Evolutionary conservation across 1,140 invertebrate genomes (phyloP).

Genomic region (Drosophila arizonae): DNA sequence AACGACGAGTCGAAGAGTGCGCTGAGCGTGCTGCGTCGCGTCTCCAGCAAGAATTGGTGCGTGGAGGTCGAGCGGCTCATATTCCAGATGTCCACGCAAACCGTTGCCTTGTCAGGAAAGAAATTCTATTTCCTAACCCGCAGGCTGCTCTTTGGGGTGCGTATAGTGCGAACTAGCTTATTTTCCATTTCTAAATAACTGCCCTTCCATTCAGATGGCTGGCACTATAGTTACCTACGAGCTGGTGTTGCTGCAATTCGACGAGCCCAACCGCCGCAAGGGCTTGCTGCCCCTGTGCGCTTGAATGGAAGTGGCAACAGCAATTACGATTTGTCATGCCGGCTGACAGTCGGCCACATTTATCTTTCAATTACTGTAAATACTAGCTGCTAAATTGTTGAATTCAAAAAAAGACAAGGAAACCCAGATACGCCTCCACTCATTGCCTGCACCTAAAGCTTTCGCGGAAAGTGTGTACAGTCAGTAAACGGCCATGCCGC

Average conservation of each 20-base stretch:
- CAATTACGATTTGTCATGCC: conserved; percentile 64
- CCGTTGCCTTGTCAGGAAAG: conserved; percentile 85
- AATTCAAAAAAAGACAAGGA: conserved; percentile 22
- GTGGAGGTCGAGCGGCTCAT: conserved; percentile 83
- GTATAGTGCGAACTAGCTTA: conserved; percentile 55
- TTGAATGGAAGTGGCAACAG: conserved; percentile 27
- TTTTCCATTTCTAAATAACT: neutral
- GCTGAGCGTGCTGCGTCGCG: conserved; percentile 84
- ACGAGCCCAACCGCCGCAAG: conserved; percentile 74
- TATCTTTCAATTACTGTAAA: conserved; percentile 57
- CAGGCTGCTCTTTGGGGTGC: conserved; percentile 85
- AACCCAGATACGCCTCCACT: conserved; percentile 44
- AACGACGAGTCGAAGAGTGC: conserved; percentile 85
- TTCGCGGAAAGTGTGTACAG: conserved; percentile 22
- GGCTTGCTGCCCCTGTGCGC: conserved; percentile 67
- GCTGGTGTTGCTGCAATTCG: conserved; percentile 86
- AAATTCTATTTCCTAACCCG: conserved; percentile 87
- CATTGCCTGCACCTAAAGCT: conserved; percentile 14
- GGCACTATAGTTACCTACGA: conserved; percentile 89
- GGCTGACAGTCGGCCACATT: conserved; percentile 62
- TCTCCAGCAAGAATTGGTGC: conserved; percentile 84
- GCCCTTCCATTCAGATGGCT: conserved; percentile 61
- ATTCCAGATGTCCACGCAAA: conserved; percentile 78
- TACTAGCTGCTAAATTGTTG: conserved; percentile 48
- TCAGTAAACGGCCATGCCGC: conserved; percentile 56